Percentiles rank a stretch among this genome's conserved stretches.
Conservation (phyloP, 2,797 vertebrate genomes). For the Pipistrellus nathusii region DNA sequence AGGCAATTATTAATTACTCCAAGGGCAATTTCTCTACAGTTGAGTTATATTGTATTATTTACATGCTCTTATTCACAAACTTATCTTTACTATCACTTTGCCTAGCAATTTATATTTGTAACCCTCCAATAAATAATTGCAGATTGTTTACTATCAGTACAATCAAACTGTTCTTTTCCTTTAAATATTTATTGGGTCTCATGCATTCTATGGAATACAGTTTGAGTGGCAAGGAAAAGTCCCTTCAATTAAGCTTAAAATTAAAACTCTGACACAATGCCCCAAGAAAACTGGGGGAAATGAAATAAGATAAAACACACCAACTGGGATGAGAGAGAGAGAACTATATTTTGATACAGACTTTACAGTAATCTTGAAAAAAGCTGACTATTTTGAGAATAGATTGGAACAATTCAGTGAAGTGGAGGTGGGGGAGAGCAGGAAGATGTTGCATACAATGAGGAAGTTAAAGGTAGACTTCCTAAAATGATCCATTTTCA, state of each 20-base stretch:
- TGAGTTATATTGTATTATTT: background rate
- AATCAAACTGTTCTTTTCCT: background rate
- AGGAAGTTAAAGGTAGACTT: background rate
- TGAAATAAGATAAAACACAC: background rate
- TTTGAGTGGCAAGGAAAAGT: background rate
- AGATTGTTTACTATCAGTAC: background rate
- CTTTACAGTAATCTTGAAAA: background rate
- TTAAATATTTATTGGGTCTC: background rate
- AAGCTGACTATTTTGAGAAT: background rate
- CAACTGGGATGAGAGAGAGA: background rate
- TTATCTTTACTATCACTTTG: background rate
- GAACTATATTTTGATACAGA: background rate
- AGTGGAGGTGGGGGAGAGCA: background rate
- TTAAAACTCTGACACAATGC: background rate
- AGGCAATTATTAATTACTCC: background rate
- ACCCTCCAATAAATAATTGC: background rate
- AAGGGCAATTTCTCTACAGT: background rate
- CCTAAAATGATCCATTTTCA: background rate
- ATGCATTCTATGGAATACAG: background rate
- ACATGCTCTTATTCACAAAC: background rate
- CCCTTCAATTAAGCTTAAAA: background rate
- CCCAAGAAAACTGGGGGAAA: background rate
- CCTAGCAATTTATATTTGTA: background rate
- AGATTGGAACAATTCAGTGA: slow-evolving; percentile 26
- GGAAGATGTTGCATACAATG: background rate